Evolutionary conservation across 2,797 vertebrate species (phyloP), one percentile per base, ranked within the genome.

Genomic region (Tiaroga cobitis): DNA sequence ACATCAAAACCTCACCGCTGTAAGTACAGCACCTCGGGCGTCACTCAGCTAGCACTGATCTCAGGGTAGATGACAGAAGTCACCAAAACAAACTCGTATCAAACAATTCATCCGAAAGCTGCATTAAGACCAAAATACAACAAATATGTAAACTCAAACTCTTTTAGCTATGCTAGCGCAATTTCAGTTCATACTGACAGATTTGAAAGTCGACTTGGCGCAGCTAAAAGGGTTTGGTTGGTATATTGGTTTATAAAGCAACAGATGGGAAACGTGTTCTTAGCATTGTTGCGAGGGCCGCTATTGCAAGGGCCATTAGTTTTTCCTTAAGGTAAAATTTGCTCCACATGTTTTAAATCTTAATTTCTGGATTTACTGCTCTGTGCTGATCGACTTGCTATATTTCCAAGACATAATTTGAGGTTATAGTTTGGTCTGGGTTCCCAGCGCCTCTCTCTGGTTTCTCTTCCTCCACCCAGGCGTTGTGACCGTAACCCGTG

Each of bases 401-500:
- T 51, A 68, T 34, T 80, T 51, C 43, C 78, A 51, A 34, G 29
- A 16, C 21, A 51, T 68, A n/a, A 68, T 68, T 68, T 51, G 13
- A 68, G 21, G 78, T 37, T 80, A 41, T 21, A 1, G 16, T 59
- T 59, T 29, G 67, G 51, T 81, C 19, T 59, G 67, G 8, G 19
- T 16, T 68, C 37, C 6, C 49, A 32, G n/a, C 7, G 6, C 39
- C 7, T 61, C 18, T 34, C 3, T 43, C 51, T 26, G 26, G 68
- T 46, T 59, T 63, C 1, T 68, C 21, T 24, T 24, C 59, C 3
- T 26, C 65, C 3, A 15, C 15, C 3, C 90, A 98, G 96, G 90
- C 96, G 96, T 67, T 97, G 97, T 1, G 96, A 97, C 92, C 95
- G 95, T 90, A 96, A 94, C 87, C 96, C 96, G 0, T 98, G 97